These are phyloP conservation scores for Mylabris sibirica DNA, from an alignment of 2,888 invertebrate genomes.

Conservation along the genomic window DNA sequence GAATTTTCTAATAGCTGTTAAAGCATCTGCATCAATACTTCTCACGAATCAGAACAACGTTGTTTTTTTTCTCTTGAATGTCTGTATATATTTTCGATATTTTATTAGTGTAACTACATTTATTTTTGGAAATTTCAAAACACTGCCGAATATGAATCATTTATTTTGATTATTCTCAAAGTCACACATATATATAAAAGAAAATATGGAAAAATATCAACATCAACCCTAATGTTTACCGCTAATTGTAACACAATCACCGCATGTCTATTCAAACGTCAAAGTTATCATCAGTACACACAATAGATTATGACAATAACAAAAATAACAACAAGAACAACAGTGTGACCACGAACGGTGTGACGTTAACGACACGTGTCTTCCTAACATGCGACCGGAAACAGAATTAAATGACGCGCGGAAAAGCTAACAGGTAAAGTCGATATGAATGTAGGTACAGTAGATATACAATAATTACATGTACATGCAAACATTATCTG, in stretches of 20 bases:
- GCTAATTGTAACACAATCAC: slow-evolving; percentile 13
- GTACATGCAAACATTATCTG: not conserved
- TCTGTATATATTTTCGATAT: not conserved
- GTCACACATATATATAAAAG: not conserved
- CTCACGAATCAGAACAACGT: not conserved
- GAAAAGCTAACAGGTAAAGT: slow-evolving; percentile 44
- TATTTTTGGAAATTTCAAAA: not conserved
- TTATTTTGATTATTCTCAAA: not conserved
- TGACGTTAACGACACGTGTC: slow-evolving; percentile 33
- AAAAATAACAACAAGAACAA: not conserved
- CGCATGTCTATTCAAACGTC: slow-evolving; percentile 10
- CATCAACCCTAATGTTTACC: slow-evolving; percentile 3
- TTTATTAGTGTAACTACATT: too few relatives aligned
- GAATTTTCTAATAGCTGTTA: slow-evolving; percentile 27
- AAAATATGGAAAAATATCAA: not conserved
- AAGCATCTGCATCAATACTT: slow-evolving; percentile 1
- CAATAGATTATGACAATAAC: not conserved
- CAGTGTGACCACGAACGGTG: slow-evolving; percentile 1
- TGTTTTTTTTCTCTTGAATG: not conserved
- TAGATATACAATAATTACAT: slow-evolving; percentile 16
- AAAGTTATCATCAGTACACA: slow-evolving; percentile 3
- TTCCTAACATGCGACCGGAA: slow-evolving; percentile 42
- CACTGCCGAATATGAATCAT: not conserved
- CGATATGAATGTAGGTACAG: not conserved
- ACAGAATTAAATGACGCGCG: slow-evolving; percentile 44